Evolutionary conservation across 2,113 vertebrate species (phyloP), one percentile per base, ranked within the genome.

Genomic region (Recurvirostra avosetta): DNA sequence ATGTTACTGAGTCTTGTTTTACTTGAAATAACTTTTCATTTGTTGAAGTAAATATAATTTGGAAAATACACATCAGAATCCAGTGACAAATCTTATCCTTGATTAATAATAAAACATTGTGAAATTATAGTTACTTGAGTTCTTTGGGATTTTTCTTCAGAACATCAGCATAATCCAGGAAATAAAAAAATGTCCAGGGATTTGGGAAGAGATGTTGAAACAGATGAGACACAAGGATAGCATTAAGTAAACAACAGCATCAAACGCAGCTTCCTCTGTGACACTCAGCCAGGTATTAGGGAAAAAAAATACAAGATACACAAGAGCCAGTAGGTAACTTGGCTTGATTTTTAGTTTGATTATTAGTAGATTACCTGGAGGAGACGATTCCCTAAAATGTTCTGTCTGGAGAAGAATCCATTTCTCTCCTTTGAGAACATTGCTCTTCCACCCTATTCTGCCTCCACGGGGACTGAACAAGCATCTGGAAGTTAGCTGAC

Each of bases 201-300:
- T 88, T 96, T 96, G 81, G 59, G 47, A 68, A 92, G 92, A 92
- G 86, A 90, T 90, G 85, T 89, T 25, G 43, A 96, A 97, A 95
- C 72, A 86, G 77, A 93, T 91, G 77, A 95, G 55, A 79, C 55
- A 62, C 18, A n/a, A 86, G 77, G 49, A 82, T 13, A 92, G 13
- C 45, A 9, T 76, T 66, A 79, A 89, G 81, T 94, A 81, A 97
- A 95, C 77, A 93, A 22, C 0, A 0, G 20, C 47, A 70, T 61
- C 80, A 75, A 92, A 75, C 20, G 34, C 5, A 5, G 52, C n/a
- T 90, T 86, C 32, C 30, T 85, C 58, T 95, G 59, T 74, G 66
- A 83, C 56, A 52, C n/a, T 22, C 27, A 58, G 53, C 15, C 79
- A 81, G 80, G 56, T 87, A 47, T 34, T 90, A 75, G 65, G 70